Evolutionary conservation across 2,113 vertebrate species (phyloP), one percentile per base, ranked within the genome.

Genomic region (Daubentonia madagascariensis): DNA sequence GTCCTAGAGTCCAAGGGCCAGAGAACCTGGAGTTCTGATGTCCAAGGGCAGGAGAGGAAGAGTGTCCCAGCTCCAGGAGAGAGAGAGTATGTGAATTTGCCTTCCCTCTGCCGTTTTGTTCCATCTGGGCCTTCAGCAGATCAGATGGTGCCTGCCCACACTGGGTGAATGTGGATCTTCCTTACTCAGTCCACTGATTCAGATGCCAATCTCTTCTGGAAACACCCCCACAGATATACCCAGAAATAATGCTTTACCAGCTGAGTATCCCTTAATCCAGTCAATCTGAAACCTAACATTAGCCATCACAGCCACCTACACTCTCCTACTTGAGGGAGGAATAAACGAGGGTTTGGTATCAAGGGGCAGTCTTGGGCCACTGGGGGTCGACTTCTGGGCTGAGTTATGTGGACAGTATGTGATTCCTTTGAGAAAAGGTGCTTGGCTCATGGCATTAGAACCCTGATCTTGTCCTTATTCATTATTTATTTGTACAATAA

Each of bases 281-380:
- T 48, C 79, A 59, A 2, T 10, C 18, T 20, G 32, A 35, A 25
- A 72, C 6, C 40, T 57, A 22, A 30, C 7, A 16, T 43, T 32
- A 35, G 11, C 52, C 63, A 18, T 23, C 78, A 81, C 1, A 7
- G 4, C 28, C 45, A 13, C 17, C 25, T 40, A 0, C 0, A 28
- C 14, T 57, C 16, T 25, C 45, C 65, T 67, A 52, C 28, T 81
- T 54, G 45, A 43, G n/a, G 37, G 65, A 63, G 14, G 22, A n/a
- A 37, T 48, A 25, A 25, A 3, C 30, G 59, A 75, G 45, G 43
- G 78, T 23, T 6, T 57, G 37, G 28, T n/a, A 3, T 70, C n/a
- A 28, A 28, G 52, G 20, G 5, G 23, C 37, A 35, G 43, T n/a
- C 17, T 57, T 18, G 8, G 59, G 54, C 52, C 28, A 20, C 0